phyloP scores from a whole-genome alignment of 2,797 vertebrate genomes.

The Pangasius djambal region DNA sequence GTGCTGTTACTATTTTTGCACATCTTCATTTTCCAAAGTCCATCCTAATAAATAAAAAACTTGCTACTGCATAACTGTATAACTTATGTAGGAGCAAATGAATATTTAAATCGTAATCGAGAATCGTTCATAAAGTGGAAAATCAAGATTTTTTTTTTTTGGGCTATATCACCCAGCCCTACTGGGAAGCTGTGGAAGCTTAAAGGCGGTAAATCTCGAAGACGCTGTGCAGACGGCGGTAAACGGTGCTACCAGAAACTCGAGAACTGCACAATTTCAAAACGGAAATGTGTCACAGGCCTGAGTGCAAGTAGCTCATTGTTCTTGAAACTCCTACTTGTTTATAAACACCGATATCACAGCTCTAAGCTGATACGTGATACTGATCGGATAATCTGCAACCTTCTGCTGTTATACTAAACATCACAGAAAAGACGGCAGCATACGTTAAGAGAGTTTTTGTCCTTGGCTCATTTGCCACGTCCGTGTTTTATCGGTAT shows the following conservation, averaged over 20 bases:
- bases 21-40: too few relatives aligned
- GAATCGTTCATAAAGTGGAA: too few relatives aligned
- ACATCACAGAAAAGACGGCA: neutral
- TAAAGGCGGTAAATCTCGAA: neutral
- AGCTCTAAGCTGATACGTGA: neutral
- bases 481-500: neutral
- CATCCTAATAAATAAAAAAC: too few relatives aligned
- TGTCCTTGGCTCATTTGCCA: neutral
- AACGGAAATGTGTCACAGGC: neutral
- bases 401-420: neutral
- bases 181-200: neutral
- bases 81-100: too few relatives aligned
- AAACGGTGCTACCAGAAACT: neutral
- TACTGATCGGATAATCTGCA: neutral
- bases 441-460: neutral
- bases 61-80: too few relatives aligned
- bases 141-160: too few relatives aligned
- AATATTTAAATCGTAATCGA: too few relatives aligned
- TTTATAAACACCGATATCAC: neutral
- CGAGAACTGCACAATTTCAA: neutral
- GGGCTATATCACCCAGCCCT: too few relatives aligned
- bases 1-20: too few relatives aligned
- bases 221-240: neutral
- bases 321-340: neutral
- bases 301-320: neutral